Evolutionary conservation across 2,113 vertebrate species (phyloP).

Genomic region (Proteles cristata): DNA sequence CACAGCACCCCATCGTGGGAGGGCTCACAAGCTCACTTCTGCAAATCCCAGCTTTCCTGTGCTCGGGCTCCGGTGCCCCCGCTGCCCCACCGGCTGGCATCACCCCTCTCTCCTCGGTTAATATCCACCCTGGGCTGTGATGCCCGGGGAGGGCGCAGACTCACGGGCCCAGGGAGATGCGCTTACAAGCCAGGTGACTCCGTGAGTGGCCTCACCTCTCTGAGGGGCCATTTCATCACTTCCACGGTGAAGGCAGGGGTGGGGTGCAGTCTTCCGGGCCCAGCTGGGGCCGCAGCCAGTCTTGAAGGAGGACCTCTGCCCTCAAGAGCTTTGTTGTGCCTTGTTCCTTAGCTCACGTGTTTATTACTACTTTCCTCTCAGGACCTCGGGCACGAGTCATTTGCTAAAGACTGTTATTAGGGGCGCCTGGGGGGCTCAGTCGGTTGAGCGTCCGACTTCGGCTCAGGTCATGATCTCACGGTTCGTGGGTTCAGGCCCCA

Average conservation of each 20-base stretch:
- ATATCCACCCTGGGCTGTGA: too few species aligned
- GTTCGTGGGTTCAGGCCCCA: too few species aligned
- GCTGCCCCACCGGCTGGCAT: not conserved
- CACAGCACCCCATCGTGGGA: not conserved
- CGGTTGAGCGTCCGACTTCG: too few species aligned
- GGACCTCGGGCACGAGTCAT: not conserved
- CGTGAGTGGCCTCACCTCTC: not conserved
- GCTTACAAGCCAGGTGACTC: not conserved
- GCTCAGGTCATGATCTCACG: too few species aligned
- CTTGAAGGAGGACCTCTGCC: too few species aligned
- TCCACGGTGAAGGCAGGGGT: not conserved
- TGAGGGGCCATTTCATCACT: not conserved
- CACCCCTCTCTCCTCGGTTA: too few species aligned
- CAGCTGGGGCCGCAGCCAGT: not conserved
- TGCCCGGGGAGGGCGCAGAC: not conserved
- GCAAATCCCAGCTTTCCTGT: not conserved
- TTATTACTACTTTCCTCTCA: fast-evolving
- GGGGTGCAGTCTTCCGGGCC: not conserved
- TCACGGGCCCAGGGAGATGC: not conserved
- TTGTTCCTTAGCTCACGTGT: not conserved
- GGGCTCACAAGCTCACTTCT: not conserved
- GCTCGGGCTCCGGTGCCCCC: not conserved
- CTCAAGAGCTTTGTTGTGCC: not conserved
- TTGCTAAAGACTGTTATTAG: not conserved
- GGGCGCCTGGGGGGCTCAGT: too few species aligned